Evolutionary conservation across 2,113 vertebrate species (phyloP).

Genomic region (Fregata magnificens): DNA sequence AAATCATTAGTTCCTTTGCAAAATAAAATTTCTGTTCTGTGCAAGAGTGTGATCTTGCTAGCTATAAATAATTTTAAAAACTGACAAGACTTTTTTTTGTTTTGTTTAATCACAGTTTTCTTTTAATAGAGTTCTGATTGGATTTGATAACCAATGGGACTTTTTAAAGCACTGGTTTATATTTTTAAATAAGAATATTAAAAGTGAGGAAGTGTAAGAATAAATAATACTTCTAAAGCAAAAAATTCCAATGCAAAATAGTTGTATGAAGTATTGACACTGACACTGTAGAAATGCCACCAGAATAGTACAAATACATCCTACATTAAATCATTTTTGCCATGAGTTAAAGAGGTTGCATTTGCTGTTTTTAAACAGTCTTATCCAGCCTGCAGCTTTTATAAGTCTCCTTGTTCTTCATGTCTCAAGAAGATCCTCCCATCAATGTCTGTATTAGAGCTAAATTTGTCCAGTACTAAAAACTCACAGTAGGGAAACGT

Average conservation of each 20-base stretch:
- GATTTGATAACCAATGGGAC: not conserved
- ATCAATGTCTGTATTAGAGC: not conserved
- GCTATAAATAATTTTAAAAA: not conserved
- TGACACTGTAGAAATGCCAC: not conserved
- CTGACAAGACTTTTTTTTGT: not conserved
- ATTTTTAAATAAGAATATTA: not conserved
- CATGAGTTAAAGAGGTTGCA: not conserved
- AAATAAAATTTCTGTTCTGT: not conserved
- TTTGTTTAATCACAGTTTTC: not conserved
- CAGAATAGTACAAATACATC: not conserved
- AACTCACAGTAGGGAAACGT: not conserved
- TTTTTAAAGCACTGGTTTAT: not conserved
- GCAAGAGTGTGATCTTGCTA: not conserved
- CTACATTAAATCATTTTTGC: not conserved
- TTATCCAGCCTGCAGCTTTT: not conserved
- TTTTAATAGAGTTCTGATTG: not conserved
- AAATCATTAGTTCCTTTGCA: not conserved
- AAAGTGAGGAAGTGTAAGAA: not conserved
- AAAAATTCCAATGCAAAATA: not conserved
- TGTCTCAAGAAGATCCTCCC: not conserved
- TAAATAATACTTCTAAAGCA: not conserved
- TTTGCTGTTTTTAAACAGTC: not conserved
- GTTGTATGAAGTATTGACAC: not conserved
- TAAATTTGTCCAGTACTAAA: not conserved
- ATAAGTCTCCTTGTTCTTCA: not conserved